phyloP scores from a whole-genome alignment of 2,113 vertebrate species.

The Microcebus tavaratra region DNA sequence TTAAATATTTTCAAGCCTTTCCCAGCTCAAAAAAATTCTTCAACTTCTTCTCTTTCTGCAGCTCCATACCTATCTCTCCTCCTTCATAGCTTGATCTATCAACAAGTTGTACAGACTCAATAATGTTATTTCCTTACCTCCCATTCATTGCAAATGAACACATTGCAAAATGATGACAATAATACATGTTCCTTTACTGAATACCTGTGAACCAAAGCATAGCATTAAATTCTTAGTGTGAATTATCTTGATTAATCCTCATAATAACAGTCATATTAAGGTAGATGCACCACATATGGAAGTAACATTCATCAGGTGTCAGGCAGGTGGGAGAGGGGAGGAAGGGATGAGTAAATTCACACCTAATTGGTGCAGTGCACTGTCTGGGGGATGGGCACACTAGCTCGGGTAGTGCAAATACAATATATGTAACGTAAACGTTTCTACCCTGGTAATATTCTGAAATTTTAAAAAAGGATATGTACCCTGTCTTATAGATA shows the following conservation, averaged over 20 bases:
- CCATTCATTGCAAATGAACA: background rate
- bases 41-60: background rate
- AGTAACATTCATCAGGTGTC: too few relatives aligned
- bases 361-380: too few relatives aligned
- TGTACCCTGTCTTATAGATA: background rate
- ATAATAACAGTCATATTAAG: background rate
- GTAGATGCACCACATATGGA: too few relatives aligned
- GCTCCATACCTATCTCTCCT: background rate
- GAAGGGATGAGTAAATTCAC: too few relatives aligned
- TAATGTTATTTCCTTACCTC: background rate
- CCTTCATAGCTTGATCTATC: background rate
- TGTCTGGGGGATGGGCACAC: too few relatives aligned
- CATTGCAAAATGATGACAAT: background rate
- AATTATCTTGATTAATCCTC: background rate
- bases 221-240: background rate
- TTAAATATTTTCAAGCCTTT: background rate
- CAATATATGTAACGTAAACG: too few relatives aligned
- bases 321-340: too few relatives aligned
- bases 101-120: background rate
- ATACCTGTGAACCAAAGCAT: background rate
- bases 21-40: background rate
- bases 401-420: too few relatives aligned
- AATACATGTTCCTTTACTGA: background rate
- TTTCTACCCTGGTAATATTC: too few relatives aligned
- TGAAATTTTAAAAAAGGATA: too few relatives aligned